A percentile compares a stretch with the other conserved stretches of the same genome.
These are phyloP conservation scores for Physeter macrocephalus DNA, from an alignment of 2,113 vertebrate species.

Conservation along the genomic window DNA sequence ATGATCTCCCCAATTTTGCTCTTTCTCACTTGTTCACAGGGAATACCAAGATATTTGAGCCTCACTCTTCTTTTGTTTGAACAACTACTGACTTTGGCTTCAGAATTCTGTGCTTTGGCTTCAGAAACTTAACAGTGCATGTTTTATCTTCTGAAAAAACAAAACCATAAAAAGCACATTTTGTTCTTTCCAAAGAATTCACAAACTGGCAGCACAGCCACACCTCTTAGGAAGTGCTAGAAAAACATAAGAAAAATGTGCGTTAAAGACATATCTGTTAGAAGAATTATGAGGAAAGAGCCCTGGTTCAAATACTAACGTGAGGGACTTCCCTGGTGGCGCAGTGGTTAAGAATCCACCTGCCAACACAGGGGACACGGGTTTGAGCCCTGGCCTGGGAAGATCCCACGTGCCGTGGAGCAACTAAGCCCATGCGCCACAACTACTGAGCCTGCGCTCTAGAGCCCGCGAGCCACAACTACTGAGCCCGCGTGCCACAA, in stretches of 20 bases:
- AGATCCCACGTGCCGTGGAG: no score
- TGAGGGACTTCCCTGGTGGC: no score
- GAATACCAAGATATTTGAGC: not conserved
- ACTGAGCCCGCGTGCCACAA: no score
- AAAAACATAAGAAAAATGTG: not conserved
- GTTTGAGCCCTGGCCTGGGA: no score
- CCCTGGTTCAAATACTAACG: not conserved
- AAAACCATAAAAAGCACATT: not conserved
- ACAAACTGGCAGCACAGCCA: not conserved
- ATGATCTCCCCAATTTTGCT: not conserved
- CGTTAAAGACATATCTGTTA: not conserved
- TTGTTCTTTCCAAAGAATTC: conserved; percentile 12
- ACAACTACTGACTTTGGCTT: not conserved
- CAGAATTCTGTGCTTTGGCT: not conserved
- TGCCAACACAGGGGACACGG: no score
- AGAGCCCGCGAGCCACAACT: no score
- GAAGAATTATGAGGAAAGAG: not conserved
- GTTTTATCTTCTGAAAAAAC: not conserved
- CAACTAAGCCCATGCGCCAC: no score
- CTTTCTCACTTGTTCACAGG: not conserved
- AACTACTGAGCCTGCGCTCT: no score
- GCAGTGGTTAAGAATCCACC: no score
- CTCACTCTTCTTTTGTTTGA: not conserved
- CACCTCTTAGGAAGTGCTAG: not conserved
- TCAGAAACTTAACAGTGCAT: not conserved